Percentiles rank a stretch among this genome's conserved stretches.
Evolutionary conservation across 2,797 vertebrate genomes (phyloP).

Genomic region (Sebastes steindachneri): DNA sequence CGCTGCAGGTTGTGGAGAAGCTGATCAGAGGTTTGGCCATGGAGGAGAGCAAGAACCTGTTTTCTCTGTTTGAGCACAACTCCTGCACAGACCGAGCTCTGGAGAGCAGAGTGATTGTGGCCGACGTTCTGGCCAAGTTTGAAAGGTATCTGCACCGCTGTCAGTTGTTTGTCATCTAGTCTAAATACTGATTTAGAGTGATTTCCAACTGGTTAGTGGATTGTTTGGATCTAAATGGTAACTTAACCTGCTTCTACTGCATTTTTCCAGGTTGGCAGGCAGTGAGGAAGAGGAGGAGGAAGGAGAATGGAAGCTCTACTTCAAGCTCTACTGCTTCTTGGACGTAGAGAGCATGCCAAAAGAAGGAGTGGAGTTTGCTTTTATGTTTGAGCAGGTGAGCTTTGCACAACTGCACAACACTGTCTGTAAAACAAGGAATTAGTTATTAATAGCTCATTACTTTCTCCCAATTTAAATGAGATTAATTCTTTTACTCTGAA

Average conservation of each 20-base stretch:
- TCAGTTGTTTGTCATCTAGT: not conserved
- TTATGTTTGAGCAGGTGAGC: slow-evolving; percentile 95
- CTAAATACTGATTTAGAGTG: not conserved
- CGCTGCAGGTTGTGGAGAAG: slow-evolving; percentile 91
- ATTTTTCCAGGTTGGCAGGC: slow-evolving; percentile 83
- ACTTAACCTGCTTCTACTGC: not conserved
- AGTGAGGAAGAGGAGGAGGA: slow-evolving; percentile 91
- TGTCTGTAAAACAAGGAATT: not conserved
- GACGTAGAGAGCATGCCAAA: slow-evolving; percentile 93
- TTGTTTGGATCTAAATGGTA: not conserved
- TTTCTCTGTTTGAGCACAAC: slow-evolving; percentile 93
- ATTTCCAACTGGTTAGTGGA: not conserved
- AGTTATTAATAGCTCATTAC: not conserved
- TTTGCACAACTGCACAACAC: not conserved
- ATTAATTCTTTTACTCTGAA: not conserved
- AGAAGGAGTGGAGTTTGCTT: slow-evolving; percentile 95
- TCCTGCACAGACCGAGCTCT: slow-evolving; percentile 87
- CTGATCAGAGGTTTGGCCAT: slow-evolving; percentile 93
- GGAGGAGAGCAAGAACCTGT: slow-evolving; percentile 94
- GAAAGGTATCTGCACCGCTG: slow-evolving; percentile 82
- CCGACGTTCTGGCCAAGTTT: slow-evolving; percentile 93
- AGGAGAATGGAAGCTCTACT: slow-evolving; percentile 93
- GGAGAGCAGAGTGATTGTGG: slow-evolving; percentile 92
- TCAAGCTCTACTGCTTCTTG: slow-evolving; percentile 95
- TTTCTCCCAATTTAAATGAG: not conserved